phyloP scores from a whole-genome alignment of 1,140 invertebrate genomes.

The Adoxophyes honmai region DNA sequence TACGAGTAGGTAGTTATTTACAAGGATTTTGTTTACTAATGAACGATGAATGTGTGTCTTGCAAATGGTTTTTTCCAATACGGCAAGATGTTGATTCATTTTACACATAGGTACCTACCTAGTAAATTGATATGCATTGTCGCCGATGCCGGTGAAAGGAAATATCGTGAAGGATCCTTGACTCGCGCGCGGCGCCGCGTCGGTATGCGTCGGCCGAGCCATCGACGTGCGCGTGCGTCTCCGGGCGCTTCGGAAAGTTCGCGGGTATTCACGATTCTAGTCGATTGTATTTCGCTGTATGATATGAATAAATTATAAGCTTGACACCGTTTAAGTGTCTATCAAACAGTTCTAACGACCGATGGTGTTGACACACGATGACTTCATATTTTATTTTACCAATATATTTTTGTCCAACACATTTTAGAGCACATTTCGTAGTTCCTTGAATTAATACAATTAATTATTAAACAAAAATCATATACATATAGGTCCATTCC shows the following conservation, averaged over 20 bases:
- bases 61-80: neutral
- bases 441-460: neutral
- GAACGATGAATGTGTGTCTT: neutral
- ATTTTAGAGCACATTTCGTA: too few species aligned
- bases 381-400: too few species aligned
- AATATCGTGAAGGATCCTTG: constrained; percentile 74
- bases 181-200: constrained; percentile 63
- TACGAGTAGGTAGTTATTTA: too few species aligned
- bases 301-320: neutral
- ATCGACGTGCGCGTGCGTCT: constrained; percentile 31
- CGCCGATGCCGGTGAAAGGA: constrained; percentile 71
- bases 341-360: neutral
- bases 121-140: constrained; percentile 52
- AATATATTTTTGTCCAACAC: too few species aligned
- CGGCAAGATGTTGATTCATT: constrained; percentile 25
- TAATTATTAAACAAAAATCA: neutral
- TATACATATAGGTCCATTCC: neutral
- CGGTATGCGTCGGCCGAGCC: constrained; percentile 42
- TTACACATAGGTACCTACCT: constrained; percentile 28
- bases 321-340: neutral
- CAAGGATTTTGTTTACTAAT: too few species aligned
- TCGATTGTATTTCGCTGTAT: neutral
- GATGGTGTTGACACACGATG: too few species aligned
- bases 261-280: neutral
- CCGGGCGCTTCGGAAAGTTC: constrained; percentile 34